Evolutionary conservation across 2,888 invertebrate species (phyloP), one percentile per base, ranked within the genome.

Genomic region (Lasioglossum pauxillum): DNA sequence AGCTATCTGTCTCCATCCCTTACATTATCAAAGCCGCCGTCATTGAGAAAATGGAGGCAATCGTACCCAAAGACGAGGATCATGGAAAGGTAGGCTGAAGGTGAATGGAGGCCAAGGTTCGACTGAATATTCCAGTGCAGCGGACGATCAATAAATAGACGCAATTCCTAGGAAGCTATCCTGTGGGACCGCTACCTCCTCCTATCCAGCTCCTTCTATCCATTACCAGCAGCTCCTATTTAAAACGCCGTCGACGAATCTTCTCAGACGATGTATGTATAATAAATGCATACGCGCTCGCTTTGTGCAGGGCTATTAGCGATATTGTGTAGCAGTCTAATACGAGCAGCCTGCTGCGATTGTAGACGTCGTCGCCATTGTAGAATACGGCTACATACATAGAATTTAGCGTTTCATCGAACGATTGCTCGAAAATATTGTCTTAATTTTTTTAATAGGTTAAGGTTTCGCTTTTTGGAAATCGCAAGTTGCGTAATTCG

Each of bases 61-160:
- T 85, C 31, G 31, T 67, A n/a, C 31, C 67, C n/a, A 73, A 83
- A 67, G 46, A 75, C 60, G 31, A 53, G 27, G 64, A 35, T 27
- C 35, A 78, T 57, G 44, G 31, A 38, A 72, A 77, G 67, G 35
- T 27, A 38, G 71, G 49, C 35, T 71, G 27, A 79, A 80, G 77
- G 41, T 78, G 79, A 76, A 84, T 75, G 49, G 79, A 75, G 79
- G 75, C 78, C 82, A 80, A 78, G 78, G 77, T 75, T 77, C 31
- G 49, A n/a, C 64, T 89, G 91, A 92, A 92, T 93, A 93, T 93
- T 92, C 91, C 88, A 80, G 89, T 92, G 90, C 88, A 91, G 60
- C 80, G 76, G 80, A 78, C 90, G 92, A 92, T 93, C 93, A 91
- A 93, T 93, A 93, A 92, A 91, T 92, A 92, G 92, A 92, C 88